Evolutionary conservation across 2,113 vertebrate genomes (phyloP).

Genomic region (Phasianus colchicus): DNA sequence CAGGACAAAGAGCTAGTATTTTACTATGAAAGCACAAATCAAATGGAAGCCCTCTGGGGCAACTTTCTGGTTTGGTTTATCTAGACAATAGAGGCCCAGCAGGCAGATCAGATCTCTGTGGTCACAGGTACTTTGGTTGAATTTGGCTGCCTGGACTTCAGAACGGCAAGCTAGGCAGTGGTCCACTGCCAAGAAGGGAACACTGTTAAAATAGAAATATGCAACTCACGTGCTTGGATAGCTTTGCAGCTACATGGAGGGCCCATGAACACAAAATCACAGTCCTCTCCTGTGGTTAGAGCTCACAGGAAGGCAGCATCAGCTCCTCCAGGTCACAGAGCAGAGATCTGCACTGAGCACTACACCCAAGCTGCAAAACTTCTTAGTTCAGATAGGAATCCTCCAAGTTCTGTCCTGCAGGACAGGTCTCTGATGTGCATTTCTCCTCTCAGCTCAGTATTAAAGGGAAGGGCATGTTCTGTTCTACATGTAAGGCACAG

Average conservation of each 20-base stretch:
- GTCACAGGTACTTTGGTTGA: neutral
- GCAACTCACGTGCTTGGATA: neutral
- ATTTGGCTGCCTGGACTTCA: neutral
- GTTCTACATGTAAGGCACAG: neutral
- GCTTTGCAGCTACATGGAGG: neutral
- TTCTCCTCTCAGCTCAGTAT: rapidly evolving
- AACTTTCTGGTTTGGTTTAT: neutral
- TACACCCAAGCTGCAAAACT: neutral
- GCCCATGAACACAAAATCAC: neutral
- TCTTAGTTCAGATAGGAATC: neutral
- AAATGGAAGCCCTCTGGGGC: neutral
- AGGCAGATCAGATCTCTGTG: neutral
- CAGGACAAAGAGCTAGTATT: neutral
- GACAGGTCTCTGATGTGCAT: rapidly evolving
- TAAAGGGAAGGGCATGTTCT: neutral
- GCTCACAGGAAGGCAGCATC: neutral
- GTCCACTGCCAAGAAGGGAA: neutral
- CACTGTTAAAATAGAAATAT: neutral
- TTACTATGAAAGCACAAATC: neutral
- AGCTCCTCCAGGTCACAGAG: neutral
- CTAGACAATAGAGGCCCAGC: neutral
- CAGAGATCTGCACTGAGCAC: neutral
- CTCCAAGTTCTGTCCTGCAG: neutral
- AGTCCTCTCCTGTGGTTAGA: neutral
- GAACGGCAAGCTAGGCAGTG: neutral